Conservation (phyloP, 2,888 invertebrate genomes). For the Cerceris rybyensis region DNA sequence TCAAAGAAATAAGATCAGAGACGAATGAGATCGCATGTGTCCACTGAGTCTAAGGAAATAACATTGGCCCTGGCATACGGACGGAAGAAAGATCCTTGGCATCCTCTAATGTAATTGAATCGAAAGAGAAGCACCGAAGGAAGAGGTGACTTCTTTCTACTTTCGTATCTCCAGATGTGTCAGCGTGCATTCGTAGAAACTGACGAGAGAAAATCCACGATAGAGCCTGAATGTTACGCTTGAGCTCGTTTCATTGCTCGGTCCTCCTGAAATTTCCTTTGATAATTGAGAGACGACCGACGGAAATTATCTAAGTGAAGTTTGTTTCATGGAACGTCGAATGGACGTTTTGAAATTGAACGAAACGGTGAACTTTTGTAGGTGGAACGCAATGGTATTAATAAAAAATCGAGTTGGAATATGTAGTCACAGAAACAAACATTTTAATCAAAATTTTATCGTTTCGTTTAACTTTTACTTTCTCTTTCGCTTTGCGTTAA, state of each 20-base stretch:
- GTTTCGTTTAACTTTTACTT: no score
- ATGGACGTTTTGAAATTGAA: background rate
- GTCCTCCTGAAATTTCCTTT: constrained; percentile 8
- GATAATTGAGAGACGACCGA: constrained; percentile 15
- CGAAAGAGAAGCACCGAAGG: constrained; percentile 26
- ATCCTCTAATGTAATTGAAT: constrained; percentile 65
- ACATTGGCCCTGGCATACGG: constrained; percentile 18
- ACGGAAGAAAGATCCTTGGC: constrained; percentile 38
- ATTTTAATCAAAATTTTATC: no score
- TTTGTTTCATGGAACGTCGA: background rate
- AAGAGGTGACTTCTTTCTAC: constrained; percentile 18
- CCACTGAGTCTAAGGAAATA: constrained; percentile 1
- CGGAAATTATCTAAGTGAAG: constrained; percentile 12
- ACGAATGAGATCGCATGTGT: background rate
- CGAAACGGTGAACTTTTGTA: background rate
- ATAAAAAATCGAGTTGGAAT: no score
- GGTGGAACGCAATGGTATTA: no score
- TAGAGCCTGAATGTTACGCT: constrained; percentile 34
- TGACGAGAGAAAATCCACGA: constrained; percentile 35
- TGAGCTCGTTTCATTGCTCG: constrained; percentile 41
- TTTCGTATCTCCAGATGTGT: constrained; percentile 27
- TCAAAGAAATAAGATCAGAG: background rate
- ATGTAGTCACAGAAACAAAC: no score
- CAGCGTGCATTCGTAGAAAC: constrained; percentile 15
- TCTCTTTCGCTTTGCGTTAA: no score